These are phyloP conservation scores for Pomacea maculata DNA, from an alignment of 1,140 invertebrate genomes.

Conservation along the genomic window DNA sequence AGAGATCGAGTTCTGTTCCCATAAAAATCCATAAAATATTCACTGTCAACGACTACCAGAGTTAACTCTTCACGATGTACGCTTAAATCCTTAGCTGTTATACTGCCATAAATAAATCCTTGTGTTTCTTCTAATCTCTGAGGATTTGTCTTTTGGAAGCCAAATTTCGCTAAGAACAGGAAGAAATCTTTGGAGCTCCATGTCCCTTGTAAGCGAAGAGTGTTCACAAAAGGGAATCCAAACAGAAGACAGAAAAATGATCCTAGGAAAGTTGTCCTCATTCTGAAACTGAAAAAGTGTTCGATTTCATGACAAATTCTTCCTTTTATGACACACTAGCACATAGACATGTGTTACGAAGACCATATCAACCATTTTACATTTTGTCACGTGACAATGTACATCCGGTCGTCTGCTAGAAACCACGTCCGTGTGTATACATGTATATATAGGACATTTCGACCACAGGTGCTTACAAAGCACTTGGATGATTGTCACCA, in stretches of 20 bases:
- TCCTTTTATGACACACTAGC: neutral
- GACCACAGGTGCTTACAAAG: too few relatives aligned
- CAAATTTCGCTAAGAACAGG: constrained; percentile 92
- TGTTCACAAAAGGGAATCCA: neutral
- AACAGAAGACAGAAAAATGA: neutral
- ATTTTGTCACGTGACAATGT: neutral
- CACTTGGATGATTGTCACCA: too few relatives aligned
- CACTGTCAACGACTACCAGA: constrained; percentile 85
- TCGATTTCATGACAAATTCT: neutral
- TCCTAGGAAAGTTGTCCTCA: neutral
- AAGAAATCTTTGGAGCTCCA: constrained; percentile 80
- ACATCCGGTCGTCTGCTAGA: neutral
- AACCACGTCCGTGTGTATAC: too few relatives aligned
- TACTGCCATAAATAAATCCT: constrained; percentile 95
- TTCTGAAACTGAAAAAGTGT: constrained; percentile 13
- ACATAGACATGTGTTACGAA: neutral
- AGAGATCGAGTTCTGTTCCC: constrained; percentile 74
- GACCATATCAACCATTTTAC: neutral
- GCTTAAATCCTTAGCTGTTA: constrained; percentile 71
- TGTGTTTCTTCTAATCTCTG: constrained; percentile 81
- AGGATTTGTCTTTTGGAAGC: constrained; percentile 94
- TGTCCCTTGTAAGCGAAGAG: constrained; percentile 59
- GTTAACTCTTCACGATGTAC: constrained; percentile 74
- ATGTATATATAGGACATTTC: too few relatives aligned
- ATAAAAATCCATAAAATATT: constrained; percentile 89